Conservation (phyloP, 2,797 vertebrate genomes). For the Enteromius fasciolatus region DNA sequence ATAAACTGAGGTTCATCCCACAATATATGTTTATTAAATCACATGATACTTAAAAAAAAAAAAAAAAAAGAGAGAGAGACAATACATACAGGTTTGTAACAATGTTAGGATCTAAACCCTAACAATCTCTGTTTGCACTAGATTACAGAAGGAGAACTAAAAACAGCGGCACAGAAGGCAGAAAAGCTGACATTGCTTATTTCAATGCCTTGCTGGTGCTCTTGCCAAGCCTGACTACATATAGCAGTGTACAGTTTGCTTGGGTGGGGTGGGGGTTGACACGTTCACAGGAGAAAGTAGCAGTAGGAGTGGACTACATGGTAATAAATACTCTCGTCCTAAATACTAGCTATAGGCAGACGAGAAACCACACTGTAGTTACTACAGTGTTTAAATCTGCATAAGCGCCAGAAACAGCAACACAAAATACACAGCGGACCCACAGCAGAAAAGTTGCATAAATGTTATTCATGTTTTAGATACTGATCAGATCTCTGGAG, state of each 20-base stretch:
- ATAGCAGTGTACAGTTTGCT: slow-evolving; percentile 66
- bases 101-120: neutral
- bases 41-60: neutral
- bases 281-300: slow-evolving; percentile 61
- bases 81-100: neutral
- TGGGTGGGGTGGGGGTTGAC: slow-evolving; percentile 41
- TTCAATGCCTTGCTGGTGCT: slow-evolving; percentile 37
- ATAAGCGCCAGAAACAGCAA: neutral
- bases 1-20: neutral
- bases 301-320: slow-evolving; percentile 28
- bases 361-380: neutral
- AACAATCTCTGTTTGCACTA: neutral
- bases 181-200: slow-evolving; percentile 39
- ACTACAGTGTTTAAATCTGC: neutral
- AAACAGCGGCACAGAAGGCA: slow-evolving; percentile 51
- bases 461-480: neutral
- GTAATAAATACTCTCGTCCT: slow-evolving; percentile 27
- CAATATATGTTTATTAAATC: neutral
- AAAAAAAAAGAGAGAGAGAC: too few relatives aligned
- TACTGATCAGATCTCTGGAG: neutral
- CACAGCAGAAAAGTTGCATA: neutral
- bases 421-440: neutral
- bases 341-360: slow-evolving; percentile 51
- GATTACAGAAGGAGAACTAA: neutral
- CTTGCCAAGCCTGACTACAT: slow-evolving; percentile 70